These are phyloP conservation scores for Nezara viridula DNA, from an alignment of 2,888 invertebrate species.

Conservation along the genomic window DNA sequence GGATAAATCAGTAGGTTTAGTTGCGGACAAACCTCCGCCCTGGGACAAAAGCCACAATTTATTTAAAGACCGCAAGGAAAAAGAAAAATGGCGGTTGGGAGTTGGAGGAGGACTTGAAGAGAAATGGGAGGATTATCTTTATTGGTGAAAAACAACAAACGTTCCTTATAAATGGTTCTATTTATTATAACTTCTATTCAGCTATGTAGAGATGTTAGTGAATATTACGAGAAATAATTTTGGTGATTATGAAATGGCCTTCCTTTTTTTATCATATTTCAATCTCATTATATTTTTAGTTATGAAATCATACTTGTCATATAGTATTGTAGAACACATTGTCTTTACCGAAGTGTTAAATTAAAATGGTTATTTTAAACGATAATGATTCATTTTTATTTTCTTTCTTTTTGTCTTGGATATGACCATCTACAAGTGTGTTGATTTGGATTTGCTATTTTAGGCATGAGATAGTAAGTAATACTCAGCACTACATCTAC, in stretches of 20 bases:
- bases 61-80: background rate
- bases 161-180: background rate
- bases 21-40: background rate
- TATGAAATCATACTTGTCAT: too few relatives aligned
- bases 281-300: too few relatives aligned
- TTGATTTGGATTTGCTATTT: too few relatives aligned
- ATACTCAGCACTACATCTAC: too few relatives aligned
- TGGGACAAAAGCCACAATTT: slow-evolving; percentile 15
- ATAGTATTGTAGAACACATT: too few relatives aligned
- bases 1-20: background rate
- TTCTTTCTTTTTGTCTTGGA: too few relatives aligned
- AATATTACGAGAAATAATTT: background rate
- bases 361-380: too few relatives aligned
- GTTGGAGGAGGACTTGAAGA: background rate
- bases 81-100: background rate
- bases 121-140: slow-evolving; percentile 14
- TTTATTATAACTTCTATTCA: background rate
- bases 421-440: too few relatives aligned
- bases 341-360: too few relatives aligned
- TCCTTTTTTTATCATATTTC: background rate
- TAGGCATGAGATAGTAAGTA: too few relatives aligned
- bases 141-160: background rate
- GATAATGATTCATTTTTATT: too few relatives aligned
- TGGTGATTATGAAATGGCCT: background rate
- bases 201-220: background rate